These are phyloP conservation scores for Liasis olivaceus DNA, from an alignment of 2,797 vertebrate species.

Conservation along the genomic window DNA sequence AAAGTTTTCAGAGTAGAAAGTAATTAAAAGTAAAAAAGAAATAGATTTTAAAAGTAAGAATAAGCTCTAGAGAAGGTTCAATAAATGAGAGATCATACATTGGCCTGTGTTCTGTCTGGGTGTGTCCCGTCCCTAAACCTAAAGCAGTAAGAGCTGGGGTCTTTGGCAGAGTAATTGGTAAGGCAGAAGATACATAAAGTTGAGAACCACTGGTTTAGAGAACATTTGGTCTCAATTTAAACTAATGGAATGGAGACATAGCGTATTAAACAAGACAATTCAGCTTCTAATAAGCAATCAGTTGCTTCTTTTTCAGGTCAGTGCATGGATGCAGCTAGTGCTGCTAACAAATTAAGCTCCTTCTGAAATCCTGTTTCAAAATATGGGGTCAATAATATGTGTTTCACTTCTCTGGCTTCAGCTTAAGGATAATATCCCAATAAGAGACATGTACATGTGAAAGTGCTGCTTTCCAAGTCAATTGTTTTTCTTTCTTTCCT, in stretches of 20 bases:
- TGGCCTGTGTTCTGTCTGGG: too few species aligned
- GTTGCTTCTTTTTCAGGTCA: not conserved
- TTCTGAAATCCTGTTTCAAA: not conserved
- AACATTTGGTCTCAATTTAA: not conserved
- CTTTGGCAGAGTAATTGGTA: too few species aligned
- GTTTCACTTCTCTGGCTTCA: not conserved
- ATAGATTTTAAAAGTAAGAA: too few species aligned
- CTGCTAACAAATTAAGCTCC: not conserved
- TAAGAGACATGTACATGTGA: not conserved
- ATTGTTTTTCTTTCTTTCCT: too few species aligned
- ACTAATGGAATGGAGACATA: not conserved
- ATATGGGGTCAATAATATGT: not conserved
- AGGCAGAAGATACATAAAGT: too few species aligned
- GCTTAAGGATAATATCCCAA: not conserved
- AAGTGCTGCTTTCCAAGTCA: not conserved
- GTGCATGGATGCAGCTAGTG: not conserved
- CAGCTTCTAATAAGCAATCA: not conserved
- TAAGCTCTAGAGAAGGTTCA: too few species aligned
- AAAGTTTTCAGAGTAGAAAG: too few species aligned
- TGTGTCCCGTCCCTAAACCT: too few species aligned
- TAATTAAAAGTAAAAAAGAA: too few species aligned
- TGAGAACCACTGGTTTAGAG: too few species aligned
- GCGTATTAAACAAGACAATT: not conserved
- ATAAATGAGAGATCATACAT: too few species aligned
- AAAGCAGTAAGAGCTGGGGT: too few species aligned